Base-by-base conservation (phyloP, 2,888 invertebrate species). In the Lepidonotus clava region DNA sequence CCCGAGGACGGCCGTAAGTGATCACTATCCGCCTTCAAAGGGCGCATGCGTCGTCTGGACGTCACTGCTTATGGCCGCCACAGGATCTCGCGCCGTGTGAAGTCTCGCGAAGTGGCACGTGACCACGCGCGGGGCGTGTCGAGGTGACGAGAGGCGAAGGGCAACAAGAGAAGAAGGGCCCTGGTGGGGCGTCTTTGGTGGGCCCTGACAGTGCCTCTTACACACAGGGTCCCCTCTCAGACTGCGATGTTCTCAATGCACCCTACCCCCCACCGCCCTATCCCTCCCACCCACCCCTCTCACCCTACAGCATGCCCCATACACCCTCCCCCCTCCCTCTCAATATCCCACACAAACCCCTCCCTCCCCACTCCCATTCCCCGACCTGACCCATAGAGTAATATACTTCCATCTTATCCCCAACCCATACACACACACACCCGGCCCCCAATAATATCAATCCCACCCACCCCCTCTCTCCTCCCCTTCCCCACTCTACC, bases 11-110 rank as follows among this genome's bases (percentile, higher is more conserved):
- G 21, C 71, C 71, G 71, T 71, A 71, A 71, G 71, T 71, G 71
- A 71, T 71, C 71, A 71, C 71, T 71, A 71, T 71, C 71, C 21
- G 71, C 71, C 71, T 71, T 71, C 71, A 71, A 71, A 71, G 71
- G 71, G 71, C 38, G 71, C 71, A 71, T 71, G 71, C 71, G 71
- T 34, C 71, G 36, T 71, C 71, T 71, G 36, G 14, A 34, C 71
- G 71, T 71, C 38, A 71, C 71, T 34, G 71, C 71, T 18, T 38
- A 71, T 71, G 36, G 8, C 71, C 71, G 28, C 21, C 66, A 71
- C 71, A 38, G 71, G 71, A 71, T 36, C 71, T 24, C 36, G 71
- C 71, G 71, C 71, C 38, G 71, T 71, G 71, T 71, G 71, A 71
- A 71, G 71, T 71, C 71, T 71, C 71, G 71, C 71, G n/a, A n/a